These are phyloP conservation scores for Drosophila pallidifrons DNA, from an alignment of 1,140 invertebrate genomes.

Conservation along the genomic window DNA sequence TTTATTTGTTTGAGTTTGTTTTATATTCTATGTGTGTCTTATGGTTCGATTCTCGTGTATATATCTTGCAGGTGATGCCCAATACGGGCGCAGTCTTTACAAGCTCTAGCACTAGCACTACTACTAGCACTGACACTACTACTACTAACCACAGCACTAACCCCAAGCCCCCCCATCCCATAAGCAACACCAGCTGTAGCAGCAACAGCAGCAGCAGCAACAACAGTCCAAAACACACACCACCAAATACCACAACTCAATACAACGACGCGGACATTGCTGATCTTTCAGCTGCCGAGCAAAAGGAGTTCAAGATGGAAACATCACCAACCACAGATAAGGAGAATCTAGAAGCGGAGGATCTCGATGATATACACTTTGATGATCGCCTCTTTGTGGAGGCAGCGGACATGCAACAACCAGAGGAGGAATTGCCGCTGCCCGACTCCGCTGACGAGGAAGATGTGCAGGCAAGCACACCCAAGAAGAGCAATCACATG, in stretches of 20 bases:
- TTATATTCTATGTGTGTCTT: constrained; percentile 30
- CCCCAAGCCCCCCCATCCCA: constrained; percentile 15
- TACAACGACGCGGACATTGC: constrained; percentile 3
- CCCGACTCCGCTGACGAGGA: constrained; percentile 61
- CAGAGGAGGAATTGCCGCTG: constrained; percentile 44
- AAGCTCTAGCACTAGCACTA: constrained; percentile 66
- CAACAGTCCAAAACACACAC: background rate
- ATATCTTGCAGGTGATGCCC: constrained; percentile 84
- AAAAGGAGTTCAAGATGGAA: background rate
- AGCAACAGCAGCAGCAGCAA: constrained; percentile 19
- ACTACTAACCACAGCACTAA: constrained; percentile 46
- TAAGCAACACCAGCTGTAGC: constrained; percentile 9
- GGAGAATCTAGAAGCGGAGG: constrained; percentile 46
- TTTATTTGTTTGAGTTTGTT: constrained; percentile 1
- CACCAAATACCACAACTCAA: background rate
- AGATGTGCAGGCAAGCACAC: constrained; percentile 69
- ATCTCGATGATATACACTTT: constrained; percentile 73
- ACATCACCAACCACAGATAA: constrained; percentile 32
- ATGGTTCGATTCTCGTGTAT: constrained; percentile 44
- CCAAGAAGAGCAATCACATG: constrained; percentile 47
- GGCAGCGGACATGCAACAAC: constrained; percentile 40
- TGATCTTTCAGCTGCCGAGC: constrained; percentile 7
- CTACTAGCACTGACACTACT: constrained; percentile 52
- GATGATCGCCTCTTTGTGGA: constrained; percentile 78
- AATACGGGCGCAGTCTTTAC: constrained; percentile 83